A percentile compares a stretch with the other conserved stretches of the same genome.
phyloP scores from a whole-genome alignment of 2,888 invertebrate species.

The Scaptomyza tumidula region DNA sequence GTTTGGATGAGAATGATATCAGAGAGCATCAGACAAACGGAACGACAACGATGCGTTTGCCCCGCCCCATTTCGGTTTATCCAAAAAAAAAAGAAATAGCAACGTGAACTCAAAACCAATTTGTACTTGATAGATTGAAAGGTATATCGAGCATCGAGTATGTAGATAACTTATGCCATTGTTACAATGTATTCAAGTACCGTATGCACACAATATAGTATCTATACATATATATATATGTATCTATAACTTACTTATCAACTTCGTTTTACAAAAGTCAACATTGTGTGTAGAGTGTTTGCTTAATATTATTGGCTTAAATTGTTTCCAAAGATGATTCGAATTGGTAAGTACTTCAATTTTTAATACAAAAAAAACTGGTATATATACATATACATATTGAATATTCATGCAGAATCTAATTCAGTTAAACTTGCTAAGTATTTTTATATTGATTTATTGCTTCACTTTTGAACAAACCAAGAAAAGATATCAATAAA shows the following conservation, averaged over 20 bases:
- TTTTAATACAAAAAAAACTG: not conserved
- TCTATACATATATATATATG: not conserved
- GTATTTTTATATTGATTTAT: too few species aligned
- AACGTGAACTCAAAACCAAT: constrained; percentile 53
- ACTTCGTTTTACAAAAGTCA: not conserved
- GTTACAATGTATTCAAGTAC: constrained; percentile 13
- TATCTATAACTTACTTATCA: not conserved
- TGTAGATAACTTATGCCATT: constrained; percentile 36
- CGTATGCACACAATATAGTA: not conserved
- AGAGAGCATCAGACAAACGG: constrained; percentile 61
- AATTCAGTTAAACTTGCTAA: too few species aligned
- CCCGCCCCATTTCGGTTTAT: constrained; percentile 22
- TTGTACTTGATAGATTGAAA: constrained; percentile 62
- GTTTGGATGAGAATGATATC: not conserved
- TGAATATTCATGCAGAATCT: too few species aligned
- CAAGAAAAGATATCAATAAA: too few species aligned
- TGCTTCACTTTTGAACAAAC: too few species aligned
- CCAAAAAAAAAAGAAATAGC: constrained; percentile 16
- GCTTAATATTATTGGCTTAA: not conserved
- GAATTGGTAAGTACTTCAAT: not conserved
- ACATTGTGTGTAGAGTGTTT: not conserved
- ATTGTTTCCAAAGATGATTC: too few species aligned
- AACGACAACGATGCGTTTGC: constrained; percentile 28
- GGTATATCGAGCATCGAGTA: constrained; percentile 34
- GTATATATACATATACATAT: too few species aligned